Base-by-base conservation (phyloP, 1,140 invertebrate species). In the Bombus waltoni region DNA sequence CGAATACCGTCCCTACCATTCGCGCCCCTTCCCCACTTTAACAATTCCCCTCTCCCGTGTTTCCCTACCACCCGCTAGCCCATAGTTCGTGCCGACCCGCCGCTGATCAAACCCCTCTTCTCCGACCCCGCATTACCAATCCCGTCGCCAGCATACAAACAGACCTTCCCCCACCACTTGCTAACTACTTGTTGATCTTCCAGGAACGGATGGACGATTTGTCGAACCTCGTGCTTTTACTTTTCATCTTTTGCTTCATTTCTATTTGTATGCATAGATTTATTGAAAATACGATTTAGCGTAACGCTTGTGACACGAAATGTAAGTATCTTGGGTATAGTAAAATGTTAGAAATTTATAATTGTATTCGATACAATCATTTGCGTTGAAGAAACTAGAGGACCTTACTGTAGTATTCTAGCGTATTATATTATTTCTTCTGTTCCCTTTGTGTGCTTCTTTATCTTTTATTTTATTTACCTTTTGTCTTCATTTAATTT, bases 101-200 rank as follows among this genome's bases (percentile, higher is more conserved):
- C 15, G 6, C 28, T 8, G 59, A 44, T 32, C 76, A 32, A n/a
- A 2, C 76, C 76, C 75, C 25, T 15, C 40, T 57, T 35, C 85
- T 65, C 72, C 53, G 65, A 8, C 84, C 83, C 85, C 88, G 42
- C 78, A 35, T 85, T 79, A 2, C 85, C 84, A 78, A 80, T 68
- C 72, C 85, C 75, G 35, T 71, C 73, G 25, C 77, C 71, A n/a
- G n/a, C 88, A 71, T 88, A 77, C 90, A 92, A 92, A 92, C 91
- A 92, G 83, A 74, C 40, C 78, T 86, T 66, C 66, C 68, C 91
- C 88, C 91, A 88, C 83, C 57, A 32, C 57, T 70, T 28, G 47
- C 35, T 70, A 86, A 90, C 91, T 92, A 92, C 91, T 92, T 92
- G 91, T 92, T 92, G 91, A 92, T 91, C 90, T 38, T 28, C 9